Percentiles rank a stretch among this genome's conserved stretches.
These are phyloP conservation scores for Oreochromis mossambicus DNA, from an alignment of 2,797 vertebrate genomes.

Conservation along the genomic window DNA sequence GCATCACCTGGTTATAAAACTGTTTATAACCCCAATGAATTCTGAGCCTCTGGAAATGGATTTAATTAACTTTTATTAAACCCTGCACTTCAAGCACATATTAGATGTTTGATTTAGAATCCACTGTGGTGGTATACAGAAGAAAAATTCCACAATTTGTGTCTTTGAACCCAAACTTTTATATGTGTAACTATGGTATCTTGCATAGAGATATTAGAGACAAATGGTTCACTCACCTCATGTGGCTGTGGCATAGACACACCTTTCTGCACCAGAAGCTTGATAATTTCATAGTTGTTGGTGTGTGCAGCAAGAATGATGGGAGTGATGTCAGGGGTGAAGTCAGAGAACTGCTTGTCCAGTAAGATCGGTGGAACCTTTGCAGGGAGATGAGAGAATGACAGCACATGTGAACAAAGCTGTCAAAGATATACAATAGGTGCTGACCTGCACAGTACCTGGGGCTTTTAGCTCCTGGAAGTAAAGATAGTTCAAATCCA, in stretches of 20 bases:
- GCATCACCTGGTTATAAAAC: background rate
- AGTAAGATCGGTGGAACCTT: constrained; percentile 95
- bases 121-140: background rate
- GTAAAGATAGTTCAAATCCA: background rate
- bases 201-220: background rate
- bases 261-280: constrained; percentile 95
- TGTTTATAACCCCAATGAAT: background rate
- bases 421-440: background rate
- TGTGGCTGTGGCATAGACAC: constrained; percentile 95
- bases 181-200: background rate
- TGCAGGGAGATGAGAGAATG: background rate
- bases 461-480: background rate
- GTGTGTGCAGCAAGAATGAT: constrained; percentile 97
- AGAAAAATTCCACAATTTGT: background rate
- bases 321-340: constrained; percentile 96
- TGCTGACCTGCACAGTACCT: background rate
- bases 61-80: background rate
- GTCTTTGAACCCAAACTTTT: background rate
- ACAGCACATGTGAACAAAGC: background rate
- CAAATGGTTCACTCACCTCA: constrained; percentile 69
- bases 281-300: constrained; percentile 98
- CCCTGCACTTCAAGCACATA: background rate
- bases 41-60: background rate
- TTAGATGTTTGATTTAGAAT: background rate
- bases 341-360: constrained; percentile 98